Conservation (phyloP, 2,888 invertebrate genomes). For the Eristalis tenax region DNA sequence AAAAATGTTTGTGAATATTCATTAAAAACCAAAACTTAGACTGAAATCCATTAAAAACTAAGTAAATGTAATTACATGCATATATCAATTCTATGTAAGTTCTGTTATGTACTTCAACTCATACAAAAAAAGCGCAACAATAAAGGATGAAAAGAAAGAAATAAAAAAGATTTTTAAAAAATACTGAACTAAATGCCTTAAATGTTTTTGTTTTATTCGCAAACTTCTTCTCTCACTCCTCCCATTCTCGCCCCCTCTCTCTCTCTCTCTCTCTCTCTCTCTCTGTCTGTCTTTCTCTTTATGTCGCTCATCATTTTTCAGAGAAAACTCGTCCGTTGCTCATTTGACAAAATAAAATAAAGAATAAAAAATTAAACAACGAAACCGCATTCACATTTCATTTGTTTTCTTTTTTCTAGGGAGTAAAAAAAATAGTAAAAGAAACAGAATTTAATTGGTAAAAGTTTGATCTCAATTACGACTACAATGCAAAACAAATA, state of each 20-base stretch:
- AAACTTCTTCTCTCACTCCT: slow-evolving; percentile 23
- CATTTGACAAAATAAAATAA: slow-evolving; percentile 6
- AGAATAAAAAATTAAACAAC: neutral
- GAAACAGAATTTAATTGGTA: slow-evolving; percentile 48
- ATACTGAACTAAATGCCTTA: slow-evolving; percentile 51
- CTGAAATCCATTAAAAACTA: slow-evolving; percentile 9
- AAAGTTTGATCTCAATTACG: slow-evolving; percentile 9
- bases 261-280: neutral
- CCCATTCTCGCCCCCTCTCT: neutral
- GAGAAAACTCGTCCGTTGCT: slow-evolving; percentile 21
- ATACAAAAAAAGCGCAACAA: slow-evolving; percentile 40
- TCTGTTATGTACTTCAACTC: slow-evolving; percentile 53
- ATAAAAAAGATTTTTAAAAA: slow-evolving; percentile 31
- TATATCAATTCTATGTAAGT: slow-evolving; percentile 54
- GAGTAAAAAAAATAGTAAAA: slow-evolving; percentile 17
- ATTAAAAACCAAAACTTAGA: slow-evolving; percentile 1
- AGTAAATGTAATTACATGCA: slow-evolving; percentile 27
- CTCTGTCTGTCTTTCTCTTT: slow-evolving; percentile 14
- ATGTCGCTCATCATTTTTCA: slow-evolving; percentile 65
- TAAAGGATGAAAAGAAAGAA: slow-evolving; percentile 63
- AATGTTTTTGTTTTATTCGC: slow-evolving; percentile 70
- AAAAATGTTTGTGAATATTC: slow-evolving; percentile 7
- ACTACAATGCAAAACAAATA: slow-evolving; percentile 4
- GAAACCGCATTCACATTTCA: slow-evolving; percentile 34
- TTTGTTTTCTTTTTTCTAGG: slow-evolving; percentile 66